Evolutionary conservation across 2,797 vertebrate species (phyloP).

Genomic region (Mus spretus): DNA sequence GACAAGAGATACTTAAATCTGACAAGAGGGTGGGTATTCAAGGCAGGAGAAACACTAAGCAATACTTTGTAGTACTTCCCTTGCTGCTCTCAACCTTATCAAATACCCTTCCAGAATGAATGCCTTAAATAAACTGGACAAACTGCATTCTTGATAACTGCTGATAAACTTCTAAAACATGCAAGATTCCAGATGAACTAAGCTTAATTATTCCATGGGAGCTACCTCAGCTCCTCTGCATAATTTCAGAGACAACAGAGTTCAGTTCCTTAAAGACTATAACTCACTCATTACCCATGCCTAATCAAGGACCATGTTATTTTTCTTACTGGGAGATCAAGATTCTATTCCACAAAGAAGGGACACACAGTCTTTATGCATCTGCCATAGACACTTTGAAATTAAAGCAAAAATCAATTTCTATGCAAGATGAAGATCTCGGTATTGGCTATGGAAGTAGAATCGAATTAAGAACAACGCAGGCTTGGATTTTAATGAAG

Average conservation of each 20-base stretch:
- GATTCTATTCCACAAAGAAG: slow-evolving; percentile 48
- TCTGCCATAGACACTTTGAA: slow-evolving; percentile 62
- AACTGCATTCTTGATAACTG: slow-evolving; percentile 29
- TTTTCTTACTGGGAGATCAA: slow-evolving; percentile 62
- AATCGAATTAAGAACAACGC: slow-evolving; percentile 83
- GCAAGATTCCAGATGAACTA: neutral
- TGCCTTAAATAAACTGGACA: slow-evolving; percentile 15
- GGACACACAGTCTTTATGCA: slow-evolving; percentile 44
- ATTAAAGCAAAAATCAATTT: slow-evolving; percentile 80
- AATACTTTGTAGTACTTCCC: neutral
- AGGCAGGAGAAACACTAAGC: neutral
- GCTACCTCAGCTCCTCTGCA: slow-evolving; percentile 41
- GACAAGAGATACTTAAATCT: slow-evolving; percentile 23
- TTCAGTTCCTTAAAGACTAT: slow-evolving; percentile 67
- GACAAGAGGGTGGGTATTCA: neutral
- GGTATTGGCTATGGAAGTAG: slow-evolving; percentile 74
- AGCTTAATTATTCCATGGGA: slow-evolving; percentile 31
- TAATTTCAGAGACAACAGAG: slow-evolving; percentile 42
- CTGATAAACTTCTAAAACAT: slow-evolving; percentile 38
- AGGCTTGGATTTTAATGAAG: slow-evolving; percentile 83
- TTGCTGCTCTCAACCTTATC: neutral
- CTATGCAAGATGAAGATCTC: slow-evolving; percentile 79
- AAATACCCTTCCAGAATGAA: neutral
- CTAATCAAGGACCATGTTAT: slow-evolving; percentile 50
- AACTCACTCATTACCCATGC: slow-evolving; percentile 40